Conservation (phyloP, 2,113 vertebrate species). For the Pollachius pollachius region DNA sequence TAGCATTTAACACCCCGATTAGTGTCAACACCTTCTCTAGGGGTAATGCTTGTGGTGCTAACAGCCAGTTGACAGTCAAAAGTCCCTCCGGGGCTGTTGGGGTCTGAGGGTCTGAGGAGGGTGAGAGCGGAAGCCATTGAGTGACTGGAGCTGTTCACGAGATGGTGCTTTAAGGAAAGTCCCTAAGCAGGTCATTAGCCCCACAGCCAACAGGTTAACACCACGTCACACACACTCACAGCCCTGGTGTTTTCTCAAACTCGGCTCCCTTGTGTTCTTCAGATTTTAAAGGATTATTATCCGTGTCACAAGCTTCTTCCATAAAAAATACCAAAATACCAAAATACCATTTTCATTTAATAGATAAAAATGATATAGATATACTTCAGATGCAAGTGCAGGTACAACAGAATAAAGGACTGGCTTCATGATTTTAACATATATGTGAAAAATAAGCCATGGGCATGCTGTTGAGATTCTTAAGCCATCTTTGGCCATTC, state of each 20-base stretch:
- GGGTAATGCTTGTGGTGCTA: conserved; percentile 20
- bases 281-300: too few relatives aligned
- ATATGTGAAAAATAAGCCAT: too few relatives aligned
- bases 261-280: neutral
- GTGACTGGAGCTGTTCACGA: conserved; percentile 41
- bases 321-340: too few relatives aligned
- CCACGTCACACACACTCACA: conserved; percentile 29
- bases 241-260: conserved; percentile 17
- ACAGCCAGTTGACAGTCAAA: conserved; percentile 49
- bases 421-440: too few relatives aligned
- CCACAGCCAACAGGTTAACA: conserved; percentile 56
- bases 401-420: too few relatives aligned
- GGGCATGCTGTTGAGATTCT: too few relatives aligned
- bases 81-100: conserved; percentile 55
- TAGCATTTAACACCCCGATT: conserved; percentile 61
- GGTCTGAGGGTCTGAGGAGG: conserved; percentile 24
- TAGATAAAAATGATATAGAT: too few relatives aligned
- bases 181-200: conserved; percentile 50
- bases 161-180: conserved; percentile 45
- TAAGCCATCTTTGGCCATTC: too few relatives aligned
- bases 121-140: conserved; percentile 21
- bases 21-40: conserved; percentile 57
- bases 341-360: too few relatives aligned
- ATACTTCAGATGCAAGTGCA: too few relatives aligned
- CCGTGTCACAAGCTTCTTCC: too few relatives aligned